phyloP scores from a whole-genome alignment of 2,113 vertebrate genomes.

The Cyprichromis sp. region DNA sequence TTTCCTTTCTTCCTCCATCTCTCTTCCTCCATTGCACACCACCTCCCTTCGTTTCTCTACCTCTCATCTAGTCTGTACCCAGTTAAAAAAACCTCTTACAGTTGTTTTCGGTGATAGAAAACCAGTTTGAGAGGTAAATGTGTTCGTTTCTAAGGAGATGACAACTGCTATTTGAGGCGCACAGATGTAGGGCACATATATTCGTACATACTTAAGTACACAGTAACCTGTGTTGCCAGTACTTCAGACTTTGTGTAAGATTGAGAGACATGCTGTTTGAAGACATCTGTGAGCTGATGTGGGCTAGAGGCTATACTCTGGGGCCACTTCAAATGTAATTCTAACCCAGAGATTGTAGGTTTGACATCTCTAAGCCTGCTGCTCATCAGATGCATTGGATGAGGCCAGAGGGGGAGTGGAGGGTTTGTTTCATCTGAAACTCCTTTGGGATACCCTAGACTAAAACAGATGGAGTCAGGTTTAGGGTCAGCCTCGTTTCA shows the following conservation, averaged over 20 bases:
- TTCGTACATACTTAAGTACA: neutral
- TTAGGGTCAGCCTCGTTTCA: slow-evolving; percentile 32
- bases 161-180: slow-evolving; percentile 29
- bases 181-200: neutral
- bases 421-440: slow-evolving; percentile 20
- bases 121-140: slow-evolving; percentile 14
- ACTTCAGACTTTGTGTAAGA: slow-evolving; percentile 5
- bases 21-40: slow-evolving; percentile 3
- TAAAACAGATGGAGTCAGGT: slow-evolving; percentile 15
- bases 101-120: slow-evolving; percentile 9
- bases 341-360: slow-evolving; percentile 38
- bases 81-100: neutral
- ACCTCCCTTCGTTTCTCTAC: slow-evolving; percentile 2
- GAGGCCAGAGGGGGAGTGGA: neutral
- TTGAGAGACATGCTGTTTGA: slow-evolving; percentile 46
- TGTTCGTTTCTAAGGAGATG: slow-evolving; percentile 55
- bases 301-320: slow-evolving; percentile 5
- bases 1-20: slow-evolving; percentile 22
- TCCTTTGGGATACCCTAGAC: slow-evolving; percentile 19
- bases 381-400: slow-evolving; percentile 23
- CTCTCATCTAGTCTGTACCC: slow-evolving; percentile 1
- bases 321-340: slow-evolving; percentile 54
- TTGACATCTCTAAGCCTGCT: slow-evolving; percentile 33
- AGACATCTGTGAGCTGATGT: slow-evolving; percentile 9
- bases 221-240: slow-evolving; percentile 19